Percentiles rank a stretch among this genome's conserved stretches.
These are phyloP conservation scores for Polydrusus cervinus DNA, from an alignment of 2,888 invertebrate genomes.

Conservation along the genomic window DNA sequence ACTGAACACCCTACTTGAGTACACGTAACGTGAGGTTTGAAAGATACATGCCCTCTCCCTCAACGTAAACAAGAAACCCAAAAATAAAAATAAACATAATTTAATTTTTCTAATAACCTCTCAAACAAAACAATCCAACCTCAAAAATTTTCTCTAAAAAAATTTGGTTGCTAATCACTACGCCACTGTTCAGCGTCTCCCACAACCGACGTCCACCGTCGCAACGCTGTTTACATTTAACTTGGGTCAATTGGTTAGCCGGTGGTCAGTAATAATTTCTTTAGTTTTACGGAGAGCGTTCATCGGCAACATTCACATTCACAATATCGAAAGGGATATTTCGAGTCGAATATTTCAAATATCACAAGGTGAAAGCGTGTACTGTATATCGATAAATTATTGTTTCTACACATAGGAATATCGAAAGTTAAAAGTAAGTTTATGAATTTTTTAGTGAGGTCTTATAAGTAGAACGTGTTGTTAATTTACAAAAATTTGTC, in stretches of 20 bases:
- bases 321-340: constrained; percentile 4
- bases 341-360: constrained; percentile 44
- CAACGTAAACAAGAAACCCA: too few relatives aligned
- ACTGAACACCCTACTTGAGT: too few relatives aligned
- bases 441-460: constrained; percentile 30
- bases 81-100: too few relatives aligned
- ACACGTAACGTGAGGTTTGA: too few relatives aligned
- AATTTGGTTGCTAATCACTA: not conserved
- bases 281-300: constrained; percentile 33
- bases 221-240: constrained; percentile 31
- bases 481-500: not conserved
- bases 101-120: too few relatives aligned
- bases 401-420: constrained; percentile 24
- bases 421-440: constrained; percentile 32
- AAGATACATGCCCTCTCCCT: too few relatives aligned
- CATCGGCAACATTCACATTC: constrained; percentile 11
- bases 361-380: constrained; percentile 45
- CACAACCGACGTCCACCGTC: not conserved
- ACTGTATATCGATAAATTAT: constrained; percentile 37
- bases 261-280: constrained; percentile 49
- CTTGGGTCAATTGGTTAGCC: constrained; percentile 40
- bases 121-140: too few relatives aligned
- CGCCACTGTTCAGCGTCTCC: constrained; percentile 21
- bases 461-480: not conserved
- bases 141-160: too few relatives aligned